Conservation (phyloP, 2,797 vertebrate genomes). For the Carapus acus region DNA sequence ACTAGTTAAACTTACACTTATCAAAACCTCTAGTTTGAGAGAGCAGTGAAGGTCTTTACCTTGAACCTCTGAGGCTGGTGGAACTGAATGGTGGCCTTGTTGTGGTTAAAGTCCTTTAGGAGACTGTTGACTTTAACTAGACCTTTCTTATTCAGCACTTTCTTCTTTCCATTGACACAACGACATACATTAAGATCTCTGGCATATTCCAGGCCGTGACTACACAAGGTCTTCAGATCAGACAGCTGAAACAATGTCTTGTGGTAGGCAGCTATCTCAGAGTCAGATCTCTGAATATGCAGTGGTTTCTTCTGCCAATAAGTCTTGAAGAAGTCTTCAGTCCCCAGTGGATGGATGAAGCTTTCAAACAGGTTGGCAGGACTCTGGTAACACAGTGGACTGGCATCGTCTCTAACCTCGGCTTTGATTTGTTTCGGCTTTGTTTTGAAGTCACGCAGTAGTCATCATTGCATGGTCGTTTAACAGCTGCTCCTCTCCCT, state of each 20-base stretch:
- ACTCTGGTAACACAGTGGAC: slow-evolving; percentile 68
- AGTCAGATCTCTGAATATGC: slow-evolving; percentile 75
- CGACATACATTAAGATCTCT: slow-evolving; percentile 82
- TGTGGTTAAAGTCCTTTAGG: slow-evolving; percentile 77
- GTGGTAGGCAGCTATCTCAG: slow-evolving; percentile 67
- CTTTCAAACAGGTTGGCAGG: slow-evolving; percentile 78
- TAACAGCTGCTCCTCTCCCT: slow-evolving; percentile 39
- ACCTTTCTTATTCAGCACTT: slow-evolving; percentile 79
- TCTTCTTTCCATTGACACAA: slow-evolving; percentile 78
- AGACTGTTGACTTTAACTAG: slow-evolving; percentile 75
- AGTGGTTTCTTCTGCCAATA: slow-evolving; percentile 90
- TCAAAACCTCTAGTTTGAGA: too few relatives aligned
- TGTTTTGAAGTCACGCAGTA: slow-evolving; percentile 31
- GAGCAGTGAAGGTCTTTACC: slow-evolving; percentile 60
- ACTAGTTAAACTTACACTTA: too few relatives aligned
- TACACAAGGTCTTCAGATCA: slow-evolving; percentile 75
- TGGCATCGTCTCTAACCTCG: slow-evolving; percentile 1
- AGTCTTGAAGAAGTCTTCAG: slow-evolving; percentile 78
- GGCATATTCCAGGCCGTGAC: slow-evolving; percentile 70
- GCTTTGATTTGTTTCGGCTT: slow-evolving; percentile 29
- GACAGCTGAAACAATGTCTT: slow-evolving; percentile 79
- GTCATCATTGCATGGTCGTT: slow-evolving; percentile 25
- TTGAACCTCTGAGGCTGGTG: slow-evolving; percentile 94
- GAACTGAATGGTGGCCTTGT: slow-evolving; percentile 88
- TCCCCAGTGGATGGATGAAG: slow-evolving; percentile 77